Base-by-base conservation (phyloP, 2,888 invertebrate genomes). In the Acanthosepion pharaonis region DNA sequence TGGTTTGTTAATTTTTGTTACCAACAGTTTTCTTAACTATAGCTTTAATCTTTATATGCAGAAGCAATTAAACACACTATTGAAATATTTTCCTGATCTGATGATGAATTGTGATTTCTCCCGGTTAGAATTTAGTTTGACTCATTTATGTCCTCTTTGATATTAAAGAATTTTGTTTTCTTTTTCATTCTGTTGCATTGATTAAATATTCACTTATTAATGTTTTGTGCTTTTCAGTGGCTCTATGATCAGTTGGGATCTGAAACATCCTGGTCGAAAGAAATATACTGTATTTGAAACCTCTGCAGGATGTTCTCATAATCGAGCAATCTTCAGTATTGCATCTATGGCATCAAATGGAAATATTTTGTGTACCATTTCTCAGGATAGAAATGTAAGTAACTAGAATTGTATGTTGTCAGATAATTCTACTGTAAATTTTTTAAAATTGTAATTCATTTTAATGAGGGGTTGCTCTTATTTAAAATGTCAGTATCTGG, bases 221-320 rank as follows among this genome's bases (percentile, higher is more conserved):
- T 51, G 51, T 94, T 2, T 48, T 93, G 91, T 51, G 51, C 48
- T 49, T 96, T 95, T 94, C 95, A 98, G 98, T 96, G 98, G 98
- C 53, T 98, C 98, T 96, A 96, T 98, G 64, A 96, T 98, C 91
- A 97, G 98, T 91, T 98, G 98, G 98, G 98, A 98, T 96, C 98
- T 98, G n/a, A 94, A 95, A 15, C 95, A 95, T 51, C 91, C 95
- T 23, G 96, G 95, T 25, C 95, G 96, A 91, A 95, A 96, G 94
- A 95, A 96, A 94, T 95, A 95, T 92, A 94, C 95, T 78, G 51
- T 95, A 28, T 96, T 97, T 94, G 95, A 95, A 28, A 93, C 95
- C 4, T 25, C 94, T 33, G 94, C 95, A 91, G 92, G 91, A 55
- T 95, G 94, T n/a, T 95, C 96, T n/a, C 98, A 98, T 96, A 97